phyloP scores from a whole-genome alignment of 2,113 vertebrate species.

The Dascyllus trimaculatus region DNA sequence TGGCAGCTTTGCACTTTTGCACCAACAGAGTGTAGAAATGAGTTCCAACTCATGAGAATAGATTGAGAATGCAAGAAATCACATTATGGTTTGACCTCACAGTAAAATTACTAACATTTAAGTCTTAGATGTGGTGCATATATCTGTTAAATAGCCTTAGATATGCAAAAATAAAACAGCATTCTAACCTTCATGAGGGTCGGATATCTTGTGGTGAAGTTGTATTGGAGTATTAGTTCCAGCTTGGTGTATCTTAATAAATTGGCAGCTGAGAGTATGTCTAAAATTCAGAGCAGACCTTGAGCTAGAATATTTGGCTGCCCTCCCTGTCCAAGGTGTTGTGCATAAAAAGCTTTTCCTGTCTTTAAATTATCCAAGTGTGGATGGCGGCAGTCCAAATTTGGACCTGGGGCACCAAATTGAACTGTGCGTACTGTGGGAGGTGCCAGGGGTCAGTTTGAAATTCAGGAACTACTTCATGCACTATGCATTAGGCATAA shows the following conservation, averaged over 20 bases:
- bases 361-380: constrained; percentile 72
- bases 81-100: not conserved
- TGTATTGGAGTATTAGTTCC: constrained; percentile 17
- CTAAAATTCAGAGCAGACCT: constrained; percentile 50
- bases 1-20: constrained; percentile 26
- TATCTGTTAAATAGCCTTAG: not conserved
- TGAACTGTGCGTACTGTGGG: constrained; percentile 57
- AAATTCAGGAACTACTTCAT: constrained; percentile 66
- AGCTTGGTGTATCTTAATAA: constrained; percentile 30
- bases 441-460: constrained; percentile 67
- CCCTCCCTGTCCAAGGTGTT: constrained; percentile 48
- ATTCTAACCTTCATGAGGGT: not conserved
- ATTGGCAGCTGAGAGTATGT: constrained; percentile 9
- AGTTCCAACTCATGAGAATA: constrained; percentile 1
- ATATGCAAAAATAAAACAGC: too few relatives aligned
- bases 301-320: constrained; percentile 59
- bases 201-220: not conserved
- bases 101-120: not conserved
- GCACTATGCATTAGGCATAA: constrained; percentile 73
- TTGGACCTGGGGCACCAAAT: constrained; percentile 51
- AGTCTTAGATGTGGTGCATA: not conserved
- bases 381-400: constrained; percentile 63
- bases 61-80: not conserved
- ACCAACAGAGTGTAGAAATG: not conserved
- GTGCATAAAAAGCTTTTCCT: constrained; percentile 61